Evolutionary conservation across 2,113 vertebrate genomes (phyloP).

Genomic region (Oncorhynchus masou): DNA sequence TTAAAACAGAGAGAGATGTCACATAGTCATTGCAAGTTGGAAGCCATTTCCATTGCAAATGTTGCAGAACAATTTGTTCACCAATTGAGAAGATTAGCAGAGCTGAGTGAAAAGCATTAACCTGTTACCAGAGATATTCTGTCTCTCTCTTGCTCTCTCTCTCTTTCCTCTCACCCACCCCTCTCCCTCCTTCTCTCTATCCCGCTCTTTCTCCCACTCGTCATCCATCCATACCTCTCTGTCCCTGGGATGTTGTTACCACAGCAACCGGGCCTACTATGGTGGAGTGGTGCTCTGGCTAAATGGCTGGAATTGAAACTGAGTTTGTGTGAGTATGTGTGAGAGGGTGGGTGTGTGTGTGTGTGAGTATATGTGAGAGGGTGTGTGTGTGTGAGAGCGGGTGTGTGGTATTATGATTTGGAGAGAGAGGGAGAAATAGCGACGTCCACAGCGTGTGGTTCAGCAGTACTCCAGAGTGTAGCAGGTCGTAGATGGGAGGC

Average conservation of each 20-base stretch:
- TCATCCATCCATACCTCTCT: conserved; percentile 18
- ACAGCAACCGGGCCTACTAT: conserved; percentile 41
- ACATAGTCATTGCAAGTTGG: not conserved
- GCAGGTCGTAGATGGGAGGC: not conserved
- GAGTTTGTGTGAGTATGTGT: conserved; percentile 1
- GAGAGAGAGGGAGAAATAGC: not conserved
- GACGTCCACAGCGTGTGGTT: not conserved
- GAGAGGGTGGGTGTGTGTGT: not conserved
- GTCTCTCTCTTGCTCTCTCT: conserved; percentile 4
- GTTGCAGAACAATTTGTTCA: conserved; percentile 2
- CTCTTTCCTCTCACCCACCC: not conserved
- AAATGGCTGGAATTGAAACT: conserved; percentile 45
- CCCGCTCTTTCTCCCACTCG: conserved; percentile 7
- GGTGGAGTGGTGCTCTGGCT: conserved; percentile 52
- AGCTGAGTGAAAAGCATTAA: not conserved
- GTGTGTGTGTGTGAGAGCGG: conserved; percentile 9
- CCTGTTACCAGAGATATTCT: not conserved
- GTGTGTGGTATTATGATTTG: conserved; percentile 2
- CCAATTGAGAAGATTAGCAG: conserved; percentile 5
- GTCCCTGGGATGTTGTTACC: conserved; percentile 46
- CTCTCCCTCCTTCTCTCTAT: conserved; percentile 1
- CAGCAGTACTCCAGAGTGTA: not conserved
- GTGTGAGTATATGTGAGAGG: not conserved
- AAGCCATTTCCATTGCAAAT: conserved; percentile 3
- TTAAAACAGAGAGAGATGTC: not conserved